Evolutionary conservation across 2,797 vertebrate species (phyloP).

Genomic region (Acrossocheilus wenchowensis): DNA sequence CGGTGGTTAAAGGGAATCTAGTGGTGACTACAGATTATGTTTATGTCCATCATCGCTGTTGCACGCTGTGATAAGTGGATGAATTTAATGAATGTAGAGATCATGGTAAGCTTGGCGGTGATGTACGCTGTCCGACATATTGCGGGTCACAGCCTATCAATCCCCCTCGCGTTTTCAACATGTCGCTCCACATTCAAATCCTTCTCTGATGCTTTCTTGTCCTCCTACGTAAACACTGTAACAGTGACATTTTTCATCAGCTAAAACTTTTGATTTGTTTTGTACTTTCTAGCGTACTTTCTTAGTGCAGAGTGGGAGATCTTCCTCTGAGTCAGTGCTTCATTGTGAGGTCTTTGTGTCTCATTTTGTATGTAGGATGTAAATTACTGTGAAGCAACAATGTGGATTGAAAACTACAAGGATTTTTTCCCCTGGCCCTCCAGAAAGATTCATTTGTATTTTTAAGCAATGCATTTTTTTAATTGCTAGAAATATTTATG

Average conservation of each 20-base stretch:
- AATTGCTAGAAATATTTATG: not conserved
- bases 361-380: not conserved
- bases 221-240: not conserved
- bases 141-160: constrained; percentile 5
- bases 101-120: not conserved
- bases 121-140: not conserved
- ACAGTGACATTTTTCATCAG: not conserved
- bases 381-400: not conserved
- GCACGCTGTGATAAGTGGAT: not conserved
- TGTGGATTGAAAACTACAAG: not conserved
- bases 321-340: not conserved
- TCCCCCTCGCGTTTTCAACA: not conserved
- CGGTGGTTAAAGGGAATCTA: constrained; percentile 14
- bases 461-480: not conserved
- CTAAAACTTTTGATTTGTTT: not conserved
- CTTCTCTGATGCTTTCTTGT: not conserved
- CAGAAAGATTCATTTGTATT: not conserved
- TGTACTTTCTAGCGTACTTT: not conserved
- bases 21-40: constrained; percentile 18
- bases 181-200: not conserved
- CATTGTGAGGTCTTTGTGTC: not conserved
- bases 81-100: constrained; percentile 20
- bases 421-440: too few relatives aligned
- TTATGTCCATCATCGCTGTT: not conserved
- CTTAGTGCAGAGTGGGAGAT: constrained; percentile 1